Evolutionary conservation across 2,888 invertebrate genomes (phyloP).

Genomic region (Dicranocentrus wangi): DNA sequence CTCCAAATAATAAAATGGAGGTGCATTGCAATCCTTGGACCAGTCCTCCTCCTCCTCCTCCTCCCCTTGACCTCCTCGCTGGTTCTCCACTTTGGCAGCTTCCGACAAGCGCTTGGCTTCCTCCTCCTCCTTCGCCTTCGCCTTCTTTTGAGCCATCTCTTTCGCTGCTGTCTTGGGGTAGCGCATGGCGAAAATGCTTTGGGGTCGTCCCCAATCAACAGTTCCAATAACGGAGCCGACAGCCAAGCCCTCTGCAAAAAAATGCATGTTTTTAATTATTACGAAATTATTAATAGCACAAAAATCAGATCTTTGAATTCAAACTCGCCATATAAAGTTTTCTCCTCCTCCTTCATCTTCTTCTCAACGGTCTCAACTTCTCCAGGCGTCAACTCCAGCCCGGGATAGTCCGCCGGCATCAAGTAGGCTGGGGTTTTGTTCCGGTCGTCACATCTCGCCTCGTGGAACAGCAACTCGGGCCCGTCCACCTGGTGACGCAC

Average conservation of each 20-base stretch:
- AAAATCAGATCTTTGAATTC: neutral
- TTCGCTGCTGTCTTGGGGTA: neutral
- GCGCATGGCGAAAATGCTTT: neutral
- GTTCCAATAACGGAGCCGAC: neutral
- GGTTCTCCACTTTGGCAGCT: too few species aligned
- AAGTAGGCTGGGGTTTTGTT: neutral
- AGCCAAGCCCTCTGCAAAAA: neutral
- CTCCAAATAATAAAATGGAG: too few species aligned
- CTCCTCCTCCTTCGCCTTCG: too few species aligned
- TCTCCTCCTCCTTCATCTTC: too few species aligned
- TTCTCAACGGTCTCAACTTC: neutral
- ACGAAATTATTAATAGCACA: neutral
- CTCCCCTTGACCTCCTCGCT: too few species aligned
- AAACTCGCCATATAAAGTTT: too few species aligned
- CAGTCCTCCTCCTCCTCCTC: too few species aligned
- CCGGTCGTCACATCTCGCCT: neutral
- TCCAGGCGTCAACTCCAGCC: neutral
- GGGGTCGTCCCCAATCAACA: neutral
- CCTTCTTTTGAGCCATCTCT: too few species aligned
- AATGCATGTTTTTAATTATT: neutral
- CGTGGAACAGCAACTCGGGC: neutral
- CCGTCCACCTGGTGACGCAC: neutral
- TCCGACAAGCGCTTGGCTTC: too few species aligned
- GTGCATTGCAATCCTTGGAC: too few species aligned
- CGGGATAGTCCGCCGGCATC: neutral